These are phyloP conservation scores for Diuraphis noxia DNA, from an alignment of 1,140 invertebrate genomes.

Conservation along the genomic window DNA sequence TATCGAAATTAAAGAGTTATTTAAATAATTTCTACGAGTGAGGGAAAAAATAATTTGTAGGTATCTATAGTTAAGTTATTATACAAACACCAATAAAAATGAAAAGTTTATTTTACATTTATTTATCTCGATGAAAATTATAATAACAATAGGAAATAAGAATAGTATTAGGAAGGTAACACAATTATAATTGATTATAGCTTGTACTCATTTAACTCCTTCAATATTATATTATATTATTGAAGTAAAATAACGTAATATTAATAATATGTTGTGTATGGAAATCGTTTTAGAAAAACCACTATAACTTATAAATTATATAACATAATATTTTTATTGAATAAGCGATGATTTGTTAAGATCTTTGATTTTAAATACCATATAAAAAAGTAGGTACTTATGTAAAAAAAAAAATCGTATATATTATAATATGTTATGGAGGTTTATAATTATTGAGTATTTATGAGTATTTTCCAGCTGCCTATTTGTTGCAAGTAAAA, in stretches of 20 bases:
- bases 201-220: neutral
- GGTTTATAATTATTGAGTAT: neutral
- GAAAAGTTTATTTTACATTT: neutral
- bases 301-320: neutral
- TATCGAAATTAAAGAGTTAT: neutral
- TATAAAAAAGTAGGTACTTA: neutral
- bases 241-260: no score
- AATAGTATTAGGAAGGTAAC: neutral
- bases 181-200: neutral
- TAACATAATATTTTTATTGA: neutral
- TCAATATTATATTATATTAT: neutral
- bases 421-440: neutral
- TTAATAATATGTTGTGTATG: no score
- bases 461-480: neutral
- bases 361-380: neutral
- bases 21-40: neutral
- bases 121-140: neutral
- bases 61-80: neutral
- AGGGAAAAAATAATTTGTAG: neutral
- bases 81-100: neutral
- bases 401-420: neutral
- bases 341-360: neutral
- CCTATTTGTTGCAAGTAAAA: neutral
- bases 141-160: neutral
- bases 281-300: no score